Percentiles rank a stretch among this genome's conserved stretches.
phyloP scores from a whole-genome alignment of 1,140 invertebrate species.

The Aporrectodea caliginosa region DNA sequence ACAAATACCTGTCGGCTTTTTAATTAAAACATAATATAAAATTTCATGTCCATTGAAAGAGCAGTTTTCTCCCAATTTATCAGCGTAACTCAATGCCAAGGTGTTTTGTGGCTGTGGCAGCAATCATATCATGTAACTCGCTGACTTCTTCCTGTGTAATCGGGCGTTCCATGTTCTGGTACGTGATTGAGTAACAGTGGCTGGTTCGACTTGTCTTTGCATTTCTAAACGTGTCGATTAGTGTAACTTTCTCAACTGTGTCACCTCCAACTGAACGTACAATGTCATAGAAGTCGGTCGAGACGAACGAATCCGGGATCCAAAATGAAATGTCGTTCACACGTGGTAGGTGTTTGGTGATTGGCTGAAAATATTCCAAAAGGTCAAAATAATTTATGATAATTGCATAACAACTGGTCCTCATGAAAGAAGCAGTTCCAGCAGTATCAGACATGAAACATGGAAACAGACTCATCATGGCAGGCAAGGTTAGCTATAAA shows the following conservation, averaged over 20 bases:
- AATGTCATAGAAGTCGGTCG: conserved; percentile 92
- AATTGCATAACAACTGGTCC: no score
- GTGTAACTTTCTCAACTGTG: conserved; percentile 74
- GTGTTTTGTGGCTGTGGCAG: conserved; percentile 59
- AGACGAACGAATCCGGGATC: conserved; percentile 70
- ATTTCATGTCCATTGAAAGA: no score
- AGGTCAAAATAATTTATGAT: no score
- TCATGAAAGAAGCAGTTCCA: no score
- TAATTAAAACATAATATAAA: no score
- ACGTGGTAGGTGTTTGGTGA: conserved; percentile 86
- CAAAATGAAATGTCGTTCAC: conserved; percentile 95
- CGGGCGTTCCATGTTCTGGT: conserved; percentile 86
- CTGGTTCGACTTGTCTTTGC: conserved; percentile 77
- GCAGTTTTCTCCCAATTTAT: no score
- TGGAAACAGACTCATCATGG: no score
- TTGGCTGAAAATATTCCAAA: conserved; percentile 63
- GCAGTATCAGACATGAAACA: no score
- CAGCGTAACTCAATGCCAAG: conserved; percentile 65
- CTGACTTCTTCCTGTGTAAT: conserved; percentile 85
- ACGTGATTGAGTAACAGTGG: conserved; percentile 88
- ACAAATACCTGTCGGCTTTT: no score
- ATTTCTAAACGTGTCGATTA: conserved; percentile 83
- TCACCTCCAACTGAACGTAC: conserved; percentile 82
- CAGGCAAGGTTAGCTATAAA: no score
- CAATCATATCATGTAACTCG: conserved; percentile 75